Evolutionary conservation across 2,888 invertebrate species (phyloP).

Genomic region (Dicranocentrus wangi): DNA sequence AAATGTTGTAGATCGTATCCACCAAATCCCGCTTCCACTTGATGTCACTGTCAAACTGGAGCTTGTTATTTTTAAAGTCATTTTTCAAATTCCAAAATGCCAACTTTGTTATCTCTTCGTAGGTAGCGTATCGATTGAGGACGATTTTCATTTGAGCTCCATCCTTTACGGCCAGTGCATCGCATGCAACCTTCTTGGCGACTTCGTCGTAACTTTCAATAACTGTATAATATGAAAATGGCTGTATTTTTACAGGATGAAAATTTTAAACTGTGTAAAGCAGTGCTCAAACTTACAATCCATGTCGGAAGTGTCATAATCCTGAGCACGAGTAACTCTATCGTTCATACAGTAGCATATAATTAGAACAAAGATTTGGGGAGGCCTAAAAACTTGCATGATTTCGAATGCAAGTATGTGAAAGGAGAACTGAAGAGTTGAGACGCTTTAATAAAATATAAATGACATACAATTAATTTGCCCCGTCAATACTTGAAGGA

Average conservation of each 20-base stretch:
- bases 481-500: too few relatives aligned
- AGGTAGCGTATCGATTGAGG: slow-evolving; percentile 30
- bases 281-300: slow-evolving; percentile 16
- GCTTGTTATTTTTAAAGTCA: slow-evolving; percentile 8
- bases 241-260: too few relatives aligned
- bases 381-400: too few relatives aligned
- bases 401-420: too few relatives aligned
- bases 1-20: slow-evolving; percentile 33
- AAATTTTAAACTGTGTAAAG: neutral
- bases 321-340: too few relatives aligned
- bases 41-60: slow-evolving; percentile 34
- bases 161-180: neutral
- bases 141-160: slow-evolving; percentile 38
- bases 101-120: slow-evolving; percentile 39
- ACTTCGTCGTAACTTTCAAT: slow-evolving; percentile 19
- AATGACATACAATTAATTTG: too few relatives aligned
- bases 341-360: too few relatives aligned
- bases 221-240: too few relatives aligned
- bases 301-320: slow-evolving; percentile 15
- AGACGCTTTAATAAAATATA: too few relatives aligned
- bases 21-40: slow-evolving; percentile 48
- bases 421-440: too few relatives aligned
- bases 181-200: slow-evolving; percentile 21
- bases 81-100: slow-evolving; percentile 38
- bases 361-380: too few relatives aligned